Base-by-base conservation (phyloP, 2,797 vertebrate genomes). In the Leptoclinus maculatus region DNA sequence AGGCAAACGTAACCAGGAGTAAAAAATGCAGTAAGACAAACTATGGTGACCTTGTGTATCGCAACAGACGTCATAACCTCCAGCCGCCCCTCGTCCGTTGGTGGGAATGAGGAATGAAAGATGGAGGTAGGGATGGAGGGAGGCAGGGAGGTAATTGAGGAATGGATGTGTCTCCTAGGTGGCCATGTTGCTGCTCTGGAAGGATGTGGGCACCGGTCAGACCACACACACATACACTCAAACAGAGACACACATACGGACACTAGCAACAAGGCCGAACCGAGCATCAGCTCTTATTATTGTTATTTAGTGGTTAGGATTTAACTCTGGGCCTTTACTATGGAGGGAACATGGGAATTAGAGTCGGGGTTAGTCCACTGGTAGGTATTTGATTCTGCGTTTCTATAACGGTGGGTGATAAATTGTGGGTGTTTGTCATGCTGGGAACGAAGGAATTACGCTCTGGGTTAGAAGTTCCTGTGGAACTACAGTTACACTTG, bases 131-230 rank as follows among this genome's bases (percentile, higher is more conserved):
- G 71, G 73, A 70, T 53, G 80, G 83, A 89, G 87, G 85, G 67
- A 83, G 59, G 79, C 74, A 81, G 71, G 85, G 80, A 85, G 74
- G 83, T 82, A 80, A 84, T 39, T 77, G 84, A 86, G 85, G 76
- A 89, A 85, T 87, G 78, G 82, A 87, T 78, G 82, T 78, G 83
- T 90, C 88, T 93, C 91, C 83, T 81, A 88, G 90, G 92, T 93
- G 93, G 92, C 92, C 91, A 62, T 83, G 87, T 72, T 90, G 83
- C 78, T 86, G 80, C 78, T 66, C 59, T 85, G 86, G 87, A 78
- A 90, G 91, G 91, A 93, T 93, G 92, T 92, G 93, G 92, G 86
- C 78, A 83, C 78, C 36, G 86, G 87, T 86, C 82, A 91, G 91
- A 89, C 93, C 93, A 91, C 92, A 92, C 90, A 77, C 85, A 68